Evolutionary conservation across 2,797 vertebrate species (phyloP).

Genomic region (Acrocephalus scirpaceus): DNA sequence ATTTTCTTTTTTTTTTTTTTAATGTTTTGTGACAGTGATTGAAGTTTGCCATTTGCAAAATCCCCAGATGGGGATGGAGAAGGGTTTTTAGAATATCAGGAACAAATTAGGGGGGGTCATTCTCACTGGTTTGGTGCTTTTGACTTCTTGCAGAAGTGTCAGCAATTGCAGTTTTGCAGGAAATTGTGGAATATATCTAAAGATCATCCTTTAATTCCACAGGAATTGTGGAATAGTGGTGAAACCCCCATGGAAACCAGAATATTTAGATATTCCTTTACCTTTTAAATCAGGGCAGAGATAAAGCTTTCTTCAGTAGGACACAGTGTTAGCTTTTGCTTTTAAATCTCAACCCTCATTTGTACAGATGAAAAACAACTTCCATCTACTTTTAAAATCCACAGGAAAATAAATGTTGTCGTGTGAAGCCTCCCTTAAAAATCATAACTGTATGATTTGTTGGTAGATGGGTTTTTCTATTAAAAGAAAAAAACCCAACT

Average conservation of each 20-base stretch:
- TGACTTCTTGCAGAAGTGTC: neutral
- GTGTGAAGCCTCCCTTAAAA: neutral
- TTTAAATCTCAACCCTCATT: neutral
- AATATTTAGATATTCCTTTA: neutral
- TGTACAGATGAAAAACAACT: neutral
- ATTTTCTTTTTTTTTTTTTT: neutral
- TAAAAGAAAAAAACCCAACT: neutral
- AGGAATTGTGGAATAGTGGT: neutral
- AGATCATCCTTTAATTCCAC: neutral
- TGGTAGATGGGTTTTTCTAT: constrained; percentile 47
- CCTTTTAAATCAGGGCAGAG: neutral
- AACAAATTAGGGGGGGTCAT: neutral
- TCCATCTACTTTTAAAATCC: neutral
- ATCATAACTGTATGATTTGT: constrained; percentile 32
- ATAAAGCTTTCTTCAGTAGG: neutral
- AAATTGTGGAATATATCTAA: neutral
- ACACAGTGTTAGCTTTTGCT: neutral
- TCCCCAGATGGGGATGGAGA: neutral
- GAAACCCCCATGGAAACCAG: neutral
- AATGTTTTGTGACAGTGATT: neutral
- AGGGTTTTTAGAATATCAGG: neutral
- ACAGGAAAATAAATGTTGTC: neutral
- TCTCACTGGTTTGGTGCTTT: neutral
- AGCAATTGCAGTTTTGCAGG: neutral
- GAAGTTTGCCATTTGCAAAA: neutral